Evolutionary conservation across 2,888 invertebrate species (phyloP).

Genomic region (Mayetiola destructor): DNA sequence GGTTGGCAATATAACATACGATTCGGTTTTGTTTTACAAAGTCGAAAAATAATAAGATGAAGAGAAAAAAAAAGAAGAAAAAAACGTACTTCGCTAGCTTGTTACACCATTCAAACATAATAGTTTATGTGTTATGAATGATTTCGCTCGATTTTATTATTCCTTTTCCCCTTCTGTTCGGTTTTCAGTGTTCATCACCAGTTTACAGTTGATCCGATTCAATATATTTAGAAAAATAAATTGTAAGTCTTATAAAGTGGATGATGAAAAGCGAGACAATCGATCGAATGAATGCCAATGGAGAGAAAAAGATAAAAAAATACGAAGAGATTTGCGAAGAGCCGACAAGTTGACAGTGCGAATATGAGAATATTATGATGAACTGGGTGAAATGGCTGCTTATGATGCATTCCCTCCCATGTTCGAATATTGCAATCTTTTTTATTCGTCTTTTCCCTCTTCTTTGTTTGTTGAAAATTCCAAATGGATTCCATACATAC

Average conservation of each 20-base stretch:
- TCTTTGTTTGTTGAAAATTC: neutral
- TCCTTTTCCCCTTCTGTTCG: neutral
- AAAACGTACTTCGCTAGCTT: no score
- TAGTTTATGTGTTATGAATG: conserved; percentile 10
- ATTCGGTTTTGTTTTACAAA: neutral
- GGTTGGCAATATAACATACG: neutral
- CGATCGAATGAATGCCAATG: neutral
- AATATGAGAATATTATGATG: conserved; percentile 10
- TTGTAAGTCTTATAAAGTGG: conserved; percentile 2
- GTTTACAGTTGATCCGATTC: no score
- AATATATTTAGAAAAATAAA: conserved; percentile 4
- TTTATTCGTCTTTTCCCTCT: neutral
- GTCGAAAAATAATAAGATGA: neutral
- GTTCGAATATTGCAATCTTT: neutral
- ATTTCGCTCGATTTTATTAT: conserved; percentile 6
- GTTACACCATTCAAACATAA: conserved; percentile 9
- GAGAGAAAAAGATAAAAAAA: neutral
- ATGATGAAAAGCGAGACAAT: neutral
- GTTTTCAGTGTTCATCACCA: no score
- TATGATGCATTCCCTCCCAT: neutral
- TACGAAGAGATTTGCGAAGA: no score
- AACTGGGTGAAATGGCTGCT: neutral
- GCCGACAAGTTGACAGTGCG: neutral
- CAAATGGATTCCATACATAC: neutral
- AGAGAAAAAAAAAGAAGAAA: no score